Conservation (phyloP, 2,888 invertebrate genomes). For the Heteropelma amictum region DNA sequence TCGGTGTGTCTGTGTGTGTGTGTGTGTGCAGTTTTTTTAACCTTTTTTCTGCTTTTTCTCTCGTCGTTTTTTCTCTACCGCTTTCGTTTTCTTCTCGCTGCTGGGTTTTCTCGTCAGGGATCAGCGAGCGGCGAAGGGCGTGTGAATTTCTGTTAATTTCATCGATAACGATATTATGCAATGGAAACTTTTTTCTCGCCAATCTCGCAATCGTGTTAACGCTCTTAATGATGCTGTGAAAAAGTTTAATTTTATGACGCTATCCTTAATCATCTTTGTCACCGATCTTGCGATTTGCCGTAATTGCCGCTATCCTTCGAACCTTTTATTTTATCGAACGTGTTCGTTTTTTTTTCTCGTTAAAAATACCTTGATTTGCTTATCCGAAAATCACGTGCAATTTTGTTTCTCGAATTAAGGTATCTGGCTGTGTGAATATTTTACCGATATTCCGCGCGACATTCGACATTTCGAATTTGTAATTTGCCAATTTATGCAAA, state of each 20-base stretch:
- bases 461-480: no score
- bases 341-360: not conserved
- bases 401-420: not conserved
- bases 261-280: constrained; percentile 25
- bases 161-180: constrained; percentile 12
- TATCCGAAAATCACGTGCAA: not conserved
- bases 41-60: not conserved
- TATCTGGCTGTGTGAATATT: not conserved
- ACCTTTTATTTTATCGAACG: not conserved
- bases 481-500: no score
- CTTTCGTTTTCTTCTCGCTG: constrained; percentile 10
- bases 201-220: constrained; percentile 32
- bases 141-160: constrained; percentile 45
- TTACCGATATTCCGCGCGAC: no score
- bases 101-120: constrained; percentile 16
- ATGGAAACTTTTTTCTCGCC: constrained; percentile 27
- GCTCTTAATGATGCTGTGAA: constrained; percentile 29
- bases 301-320: not conserved
- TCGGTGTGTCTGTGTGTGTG: constrained; percentile 1
- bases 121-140: not conserved
- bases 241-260: constrained; percentile 38
- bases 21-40: no score
- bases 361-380: not conserved
- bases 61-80: not conserved
- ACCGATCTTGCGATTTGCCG: not conserved